phyloP scores from a whole-genome alignment of 2,888 invertebrate genomes.

The Hypselothyrea guttata region DNA sequence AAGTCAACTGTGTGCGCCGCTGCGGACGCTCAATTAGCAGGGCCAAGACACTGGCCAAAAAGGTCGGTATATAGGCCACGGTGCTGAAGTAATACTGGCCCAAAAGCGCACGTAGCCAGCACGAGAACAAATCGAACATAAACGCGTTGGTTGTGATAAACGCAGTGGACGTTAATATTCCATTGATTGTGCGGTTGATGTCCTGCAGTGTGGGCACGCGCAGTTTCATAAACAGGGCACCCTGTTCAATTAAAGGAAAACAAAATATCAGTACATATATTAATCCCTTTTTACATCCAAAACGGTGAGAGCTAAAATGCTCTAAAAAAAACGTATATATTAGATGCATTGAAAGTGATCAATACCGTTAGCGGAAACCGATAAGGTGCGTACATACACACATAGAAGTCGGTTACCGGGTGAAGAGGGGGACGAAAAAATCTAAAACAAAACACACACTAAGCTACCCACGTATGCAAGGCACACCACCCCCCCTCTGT shows the following conservation, averaged over 20 bases:
- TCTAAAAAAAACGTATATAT: too few relatives aligned
- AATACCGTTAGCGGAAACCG: background rate
- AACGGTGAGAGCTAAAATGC: too few relatives aligned
- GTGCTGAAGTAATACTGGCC: constrained; percentile 88
- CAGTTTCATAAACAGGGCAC: constrained; percentile 86
- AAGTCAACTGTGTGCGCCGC: constrained; percentile 87
- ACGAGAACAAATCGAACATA: constrained; percentile 87
- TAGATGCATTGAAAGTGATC: too few relatives aligned
- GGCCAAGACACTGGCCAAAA: constrained; percentile 87
- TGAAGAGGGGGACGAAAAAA: too few relatives aligned
- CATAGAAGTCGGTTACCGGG: too few relatives aligned
- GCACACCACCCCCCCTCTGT: too few relatives aligned
- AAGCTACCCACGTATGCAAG: too few relatives aligned
- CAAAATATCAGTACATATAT: background rate
- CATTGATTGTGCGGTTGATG: constrained; percentile 85
- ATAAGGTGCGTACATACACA: too few relatives aligned
- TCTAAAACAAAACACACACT: too few relatives aligned
- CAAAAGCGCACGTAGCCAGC: constrained; percentile 85
- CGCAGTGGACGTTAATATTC: constrained; percentile 87
- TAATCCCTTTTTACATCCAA: too few relatives aligned
- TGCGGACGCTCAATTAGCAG: constrained; percentile 89
- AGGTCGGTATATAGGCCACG: constrained; percentile 87
- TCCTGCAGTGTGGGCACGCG: constrained; percentile 85
- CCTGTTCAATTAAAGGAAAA: constrained; percentile 81
- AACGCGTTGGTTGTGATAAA: constrained; percentile 89